Conservation (phyloP, 2,113 vertebrate species). For the Lepus europaeus region DNA sequence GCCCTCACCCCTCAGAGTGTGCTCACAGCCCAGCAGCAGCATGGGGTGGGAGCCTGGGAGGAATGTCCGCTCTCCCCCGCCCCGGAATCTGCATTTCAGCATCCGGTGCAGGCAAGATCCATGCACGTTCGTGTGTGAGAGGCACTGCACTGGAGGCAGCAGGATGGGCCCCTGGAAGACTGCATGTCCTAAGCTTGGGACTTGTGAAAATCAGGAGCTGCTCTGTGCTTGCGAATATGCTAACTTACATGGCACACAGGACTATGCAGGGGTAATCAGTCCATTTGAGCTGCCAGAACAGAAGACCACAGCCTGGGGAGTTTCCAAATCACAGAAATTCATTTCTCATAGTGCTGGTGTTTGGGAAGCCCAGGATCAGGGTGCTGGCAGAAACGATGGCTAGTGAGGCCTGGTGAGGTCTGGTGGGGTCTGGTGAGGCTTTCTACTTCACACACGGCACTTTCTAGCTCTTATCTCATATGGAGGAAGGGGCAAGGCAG, state of each 20-base stretch:
- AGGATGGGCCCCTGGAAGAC: not conserved
- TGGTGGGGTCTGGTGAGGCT: not conserved
- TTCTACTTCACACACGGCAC: not conserved
- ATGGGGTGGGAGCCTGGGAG: not conserved
- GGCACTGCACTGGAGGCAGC: not conserved
- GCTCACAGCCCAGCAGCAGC: not conserved
- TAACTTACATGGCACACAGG: not conserved
- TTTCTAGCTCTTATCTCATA: not conserved
- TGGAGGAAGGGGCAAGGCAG: not conserved
- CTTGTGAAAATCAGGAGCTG: not conserved
- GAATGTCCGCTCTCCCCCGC: not conserved
- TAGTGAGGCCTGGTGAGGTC: not conserved
- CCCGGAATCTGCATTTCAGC: not conserved
- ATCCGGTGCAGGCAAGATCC: not conserved
- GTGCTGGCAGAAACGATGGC: not conserved
- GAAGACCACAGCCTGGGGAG: not conserved
- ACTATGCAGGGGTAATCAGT: not conserved
- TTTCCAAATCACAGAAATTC: too few relatives aligned
- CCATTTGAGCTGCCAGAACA: not conserved
- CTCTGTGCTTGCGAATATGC: rapidly evolving
- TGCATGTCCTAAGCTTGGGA: not conserved
- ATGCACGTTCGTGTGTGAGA: rapidly evolving
- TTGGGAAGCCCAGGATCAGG: not conserved
- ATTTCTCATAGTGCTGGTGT: not conserved
- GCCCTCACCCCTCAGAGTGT: not conserved